Evolutionary conservation across 1,140 invertebrate species (phyloP).

Genomic region (Paralvinella palmiformis): DNA sequence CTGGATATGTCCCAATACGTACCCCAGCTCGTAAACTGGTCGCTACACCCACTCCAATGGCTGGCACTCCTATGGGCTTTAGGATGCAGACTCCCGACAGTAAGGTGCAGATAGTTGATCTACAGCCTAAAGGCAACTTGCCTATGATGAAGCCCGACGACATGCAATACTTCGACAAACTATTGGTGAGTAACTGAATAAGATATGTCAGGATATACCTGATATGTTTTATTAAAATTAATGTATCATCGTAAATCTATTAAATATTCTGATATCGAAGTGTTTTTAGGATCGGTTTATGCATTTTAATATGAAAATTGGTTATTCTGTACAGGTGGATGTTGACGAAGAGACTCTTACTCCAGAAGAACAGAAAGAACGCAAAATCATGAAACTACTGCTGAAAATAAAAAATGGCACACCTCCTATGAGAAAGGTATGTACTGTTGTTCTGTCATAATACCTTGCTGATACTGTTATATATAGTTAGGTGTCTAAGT

Average conservation of each 20-base stretch:
- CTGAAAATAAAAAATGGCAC: slow-evolving; percentile 99
- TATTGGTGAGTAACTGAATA: slow-evolving; percentile 64
- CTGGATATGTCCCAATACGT: slow-evolving; percentile 92
- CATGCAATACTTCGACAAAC: slow-evolving; percentile 99
- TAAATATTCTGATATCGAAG: not conserved
- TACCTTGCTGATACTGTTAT: no score
- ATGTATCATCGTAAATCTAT: not conserved
- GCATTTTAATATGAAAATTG: not conserved
- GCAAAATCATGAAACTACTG: slow-evolving; percentile 98
- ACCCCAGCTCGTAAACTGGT: slow-evolving; percentile 95
- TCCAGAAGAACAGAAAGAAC: slow-evolving; percentile 95
- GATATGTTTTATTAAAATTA: not conserved
- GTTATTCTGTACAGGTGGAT: slow-evolving; percentile 77
- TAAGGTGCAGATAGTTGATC: slow-evolving; percentile 76
- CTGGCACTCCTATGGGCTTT: slow-evolving; percentile 85
- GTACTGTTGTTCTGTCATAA: no score
- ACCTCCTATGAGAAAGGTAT: slow-evolving; percentile 93
- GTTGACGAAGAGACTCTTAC: slow-evolving; percentile 94
- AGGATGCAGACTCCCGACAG: slow-evolving; percentile 72
- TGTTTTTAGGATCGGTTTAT: not conserved
- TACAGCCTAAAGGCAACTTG: slow-evolving; percentile 93
- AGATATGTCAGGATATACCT: no score
- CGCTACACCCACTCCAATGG: slow-evolving; percentile 93
- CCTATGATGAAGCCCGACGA: slow-evolving; percentile 99
- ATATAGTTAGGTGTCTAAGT: no score